Conservation (phyloP, 2,113 vertebrate species). For the Sinocyclocheilus maitianheensis region DNA sequence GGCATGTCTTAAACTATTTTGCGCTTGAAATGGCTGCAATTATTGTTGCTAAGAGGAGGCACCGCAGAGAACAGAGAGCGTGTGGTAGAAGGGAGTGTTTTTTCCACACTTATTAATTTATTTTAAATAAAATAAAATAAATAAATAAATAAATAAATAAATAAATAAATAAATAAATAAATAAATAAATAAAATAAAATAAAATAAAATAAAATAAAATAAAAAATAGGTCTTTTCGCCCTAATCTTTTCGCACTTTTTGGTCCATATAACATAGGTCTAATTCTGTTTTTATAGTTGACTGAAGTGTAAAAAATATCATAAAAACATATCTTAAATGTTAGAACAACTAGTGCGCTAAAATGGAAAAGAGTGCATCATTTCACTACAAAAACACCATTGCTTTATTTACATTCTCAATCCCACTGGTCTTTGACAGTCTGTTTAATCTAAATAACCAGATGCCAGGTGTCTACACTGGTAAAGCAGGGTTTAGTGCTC, state of each 20-base stretch:
- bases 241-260: not conserved
- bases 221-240: too few species aligned
- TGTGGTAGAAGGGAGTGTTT: too few species aligned
- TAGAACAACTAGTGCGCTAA: not conserved
- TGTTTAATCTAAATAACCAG: not conserved
- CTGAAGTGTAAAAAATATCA: not conserved
- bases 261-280: not conserved
- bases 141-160: too few species aligned
- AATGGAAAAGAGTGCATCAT: not conserved
- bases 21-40: too few species aligned
- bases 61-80: too few species aligned
- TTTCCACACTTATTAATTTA: too few species aligned
- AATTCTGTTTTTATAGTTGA: not conserved
- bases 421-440: not conserved
- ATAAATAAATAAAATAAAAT: too few species aligned
- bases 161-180: too few species aligned
- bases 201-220: too few species aligned
- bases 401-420: slow-evolving; percentile 6
- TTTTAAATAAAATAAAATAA: too few species aligned
- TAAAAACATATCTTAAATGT: not conserved
- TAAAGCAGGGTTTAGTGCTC: slow-evolving; percentile 8
- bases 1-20: too few species aligned
- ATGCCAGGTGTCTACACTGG: not conserved
- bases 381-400: not conserved
- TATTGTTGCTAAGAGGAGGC: too few species aligned